Conservation (phyloP, 2,888 invertebrate species). For the Pantelozetes paolii region DNA sequence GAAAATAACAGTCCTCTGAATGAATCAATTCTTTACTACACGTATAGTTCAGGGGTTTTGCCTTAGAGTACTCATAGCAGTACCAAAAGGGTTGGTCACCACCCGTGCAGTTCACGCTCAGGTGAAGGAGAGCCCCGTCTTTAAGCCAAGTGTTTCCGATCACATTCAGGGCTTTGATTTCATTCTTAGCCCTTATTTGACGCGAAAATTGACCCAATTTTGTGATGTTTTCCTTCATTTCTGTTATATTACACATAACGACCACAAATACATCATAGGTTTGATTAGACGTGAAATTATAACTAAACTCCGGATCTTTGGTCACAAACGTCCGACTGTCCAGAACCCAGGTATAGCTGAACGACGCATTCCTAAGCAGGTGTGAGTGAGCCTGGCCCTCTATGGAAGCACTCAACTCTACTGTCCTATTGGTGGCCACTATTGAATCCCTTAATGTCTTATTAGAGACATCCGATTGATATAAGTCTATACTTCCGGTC, state of each 20-base stretch:
- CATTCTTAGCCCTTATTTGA: neutral
- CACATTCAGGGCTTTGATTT: constrained; percentile 59
- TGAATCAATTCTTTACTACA: constrained; percentile 55
- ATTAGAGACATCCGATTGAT: neutral
- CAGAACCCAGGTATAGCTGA: constrained; percentile 1
- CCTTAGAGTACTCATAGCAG: constrained; percentile 59
- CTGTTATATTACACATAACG: constrained; percentile 8
- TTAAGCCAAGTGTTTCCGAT: constrained; percentile 76
- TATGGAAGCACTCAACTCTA: neutral
- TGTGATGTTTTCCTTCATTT: neutral
- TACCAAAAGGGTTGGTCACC: constrained; percentile 64
- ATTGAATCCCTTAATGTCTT: neutral
- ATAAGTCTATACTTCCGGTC: neutral
- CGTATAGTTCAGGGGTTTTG: constrained; percentile 50
- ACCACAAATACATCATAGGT: neutral
- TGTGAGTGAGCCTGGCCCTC: neutral
- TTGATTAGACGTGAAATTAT: constrained; percentile 8
- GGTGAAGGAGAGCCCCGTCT: constrained; percentile 69
- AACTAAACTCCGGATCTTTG: neutral
- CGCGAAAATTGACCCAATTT: neutral
- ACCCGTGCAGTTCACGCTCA: constrained; percentile 67
- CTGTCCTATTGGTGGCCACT: constrained; percentile 21
- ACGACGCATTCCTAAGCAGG: constrained; percentile 8
- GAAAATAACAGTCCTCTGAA: constrained; percentile 59
- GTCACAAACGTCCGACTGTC: neutral